Base-by-base conservation (phyloP, 2,888 invertebrate genomes). In the Yponomeuta plumbellus region DNA sequence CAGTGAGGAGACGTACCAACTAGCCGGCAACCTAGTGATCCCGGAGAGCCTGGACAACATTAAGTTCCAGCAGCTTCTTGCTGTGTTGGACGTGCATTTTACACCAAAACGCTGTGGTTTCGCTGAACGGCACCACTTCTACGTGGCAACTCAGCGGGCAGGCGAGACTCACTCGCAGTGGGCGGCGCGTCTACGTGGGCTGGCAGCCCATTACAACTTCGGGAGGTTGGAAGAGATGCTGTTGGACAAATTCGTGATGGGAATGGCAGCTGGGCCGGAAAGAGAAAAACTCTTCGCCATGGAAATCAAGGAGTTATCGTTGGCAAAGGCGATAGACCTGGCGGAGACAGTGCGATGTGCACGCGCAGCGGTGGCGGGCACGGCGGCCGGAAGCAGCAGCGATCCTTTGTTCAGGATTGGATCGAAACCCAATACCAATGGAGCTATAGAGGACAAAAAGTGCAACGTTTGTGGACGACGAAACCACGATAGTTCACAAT, bases 391-490 rank as follows among this genome's bases (percentile, higher is more conserved):
- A 23, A 56, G 40, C 57, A 58, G 40, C 8, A 20, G 40, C 11
- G 61, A 66, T 13, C 64, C 65, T 57, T 17, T 67, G 23, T 66
- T 52, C 61, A 67, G 68, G 23, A 67, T 68, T 62, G 23, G n/a
- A 11, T 26, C 21, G 44, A 40, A 40, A 57, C 40, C 62, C 17
- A 65, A 68, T 44, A 52, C 21, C 11, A 34, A 52, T 23, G 34
- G 65, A 39, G 23, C 58, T 61, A 17, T 23, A 61, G 11, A 20
- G 65, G n/a, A 23, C 20, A 22, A 68, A 67, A 66, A 71, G 67
- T 74, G 71, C 66, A 44, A 61, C 13, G 72, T 72, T 67, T 72
- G 74, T 22, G 73, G 74, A 20, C 69, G 61, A 56, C 61, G 39
- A 0, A 74, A 73, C 64, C 76, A 74, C 58, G 67, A 68, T 56